Conservation (phyloP, 2,797 vertebrate genomes). For the Aviceda leuphotes region DNA sequence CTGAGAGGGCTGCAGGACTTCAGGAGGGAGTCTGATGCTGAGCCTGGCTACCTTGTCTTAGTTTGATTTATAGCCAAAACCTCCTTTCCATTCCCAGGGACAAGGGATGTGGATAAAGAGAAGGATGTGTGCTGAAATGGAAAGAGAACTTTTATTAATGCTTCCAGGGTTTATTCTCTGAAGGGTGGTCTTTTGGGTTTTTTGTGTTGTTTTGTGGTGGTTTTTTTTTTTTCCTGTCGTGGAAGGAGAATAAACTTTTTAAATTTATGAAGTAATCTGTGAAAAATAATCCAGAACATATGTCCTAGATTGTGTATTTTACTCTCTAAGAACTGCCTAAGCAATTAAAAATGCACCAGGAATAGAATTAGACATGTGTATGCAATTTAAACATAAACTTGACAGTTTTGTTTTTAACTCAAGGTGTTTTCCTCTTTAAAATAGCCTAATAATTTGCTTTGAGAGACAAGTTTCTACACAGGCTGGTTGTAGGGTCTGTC, state of each 20-base stretch:
- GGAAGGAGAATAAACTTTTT: constrained; percentile 58
- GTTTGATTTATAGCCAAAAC: constrained; percentile 19
- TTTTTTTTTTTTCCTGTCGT: background rate
- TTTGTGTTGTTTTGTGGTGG: no score
- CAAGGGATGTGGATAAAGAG: constrained; percentile 59
- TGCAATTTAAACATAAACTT: background rate
- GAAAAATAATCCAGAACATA: constrained; percentile 35
- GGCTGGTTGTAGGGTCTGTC: background rate
- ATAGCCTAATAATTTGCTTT: background rate
- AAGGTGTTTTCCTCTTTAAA: background rate
- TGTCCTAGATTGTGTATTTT: constrained; percentile 17
- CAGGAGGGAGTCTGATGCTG: constrained; percentile 50
- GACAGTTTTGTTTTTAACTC: background rate
- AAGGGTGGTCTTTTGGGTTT: background rate
- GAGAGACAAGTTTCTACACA: background rate
- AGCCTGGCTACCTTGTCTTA: constrained; percentile 39
- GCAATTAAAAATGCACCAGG: constrained; percentile 38
- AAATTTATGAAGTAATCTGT: constrained; percentile 41
- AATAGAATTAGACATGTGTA: constrained; percentile 5
- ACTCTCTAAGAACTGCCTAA: constrained; percentile 12
- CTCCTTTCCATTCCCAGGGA: constrained; percentile 28
- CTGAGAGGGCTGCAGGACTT: constrained; percentile 50
- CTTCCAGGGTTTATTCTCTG: background rate
- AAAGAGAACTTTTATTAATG: constrained; percentile 51
- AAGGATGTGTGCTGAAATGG: constrained; percentile 30